Evolutionary conservation across 2,888 invertebrate species (phyloP), one percentile per base, ranked within the genome.

Genomic region (Tanytarsus gracilentus): DNA sequence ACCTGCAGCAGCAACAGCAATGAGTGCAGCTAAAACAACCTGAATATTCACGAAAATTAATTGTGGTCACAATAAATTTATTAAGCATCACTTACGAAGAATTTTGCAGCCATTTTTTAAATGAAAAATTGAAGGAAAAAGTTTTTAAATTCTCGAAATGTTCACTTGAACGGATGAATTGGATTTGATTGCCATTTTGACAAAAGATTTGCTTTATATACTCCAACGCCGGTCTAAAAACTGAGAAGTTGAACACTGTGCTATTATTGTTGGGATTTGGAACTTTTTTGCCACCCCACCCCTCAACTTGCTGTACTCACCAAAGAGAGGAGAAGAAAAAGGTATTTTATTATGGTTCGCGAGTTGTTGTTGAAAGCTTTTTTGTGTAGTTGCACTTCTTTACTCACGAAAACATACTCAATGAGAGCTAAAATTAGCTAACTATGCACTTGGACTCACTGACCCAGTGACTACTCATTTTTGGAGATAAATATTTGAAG

Each of bases 181-280:
- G 39, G 55, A 55, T 9, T 33, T 55, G 55, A 55, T 55, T 25
- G 36, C 40, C 9, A 55, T 40, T 40, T 18, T 39, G 55, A 55
- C 55, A 55, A 55, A 40, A 55, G 55, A 18, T 33, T 40, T 55
- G 55, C 55, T 40, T 55, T 55, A 55, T 55, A 55, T 55, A 55
- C 39, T n/a, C 25, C 14, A 55, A 40, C 8, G 4, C 26, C 11
- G 23, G 23, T 14, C 9, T n/a, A 26, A 26, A 40, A 39, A 55
- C 39, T 23, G 18, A 18, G n/a, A 7, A 11, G 7, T 18, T 25
- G 40, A 16, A 39, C 33, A 26, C 52, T 8, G n/a, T 40, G 18
- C 16, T 40, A 23, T 33, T 53, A 33, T 36, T 36, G 26, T 44
- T 55, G 55, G 39, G 55, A 55, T 55, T 55, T 40, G 55, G 55